Evolutionary conservation across 2,113 vertebrate genomes (phyloP).

Genomic region (Amia ocellicauda): DNA sequence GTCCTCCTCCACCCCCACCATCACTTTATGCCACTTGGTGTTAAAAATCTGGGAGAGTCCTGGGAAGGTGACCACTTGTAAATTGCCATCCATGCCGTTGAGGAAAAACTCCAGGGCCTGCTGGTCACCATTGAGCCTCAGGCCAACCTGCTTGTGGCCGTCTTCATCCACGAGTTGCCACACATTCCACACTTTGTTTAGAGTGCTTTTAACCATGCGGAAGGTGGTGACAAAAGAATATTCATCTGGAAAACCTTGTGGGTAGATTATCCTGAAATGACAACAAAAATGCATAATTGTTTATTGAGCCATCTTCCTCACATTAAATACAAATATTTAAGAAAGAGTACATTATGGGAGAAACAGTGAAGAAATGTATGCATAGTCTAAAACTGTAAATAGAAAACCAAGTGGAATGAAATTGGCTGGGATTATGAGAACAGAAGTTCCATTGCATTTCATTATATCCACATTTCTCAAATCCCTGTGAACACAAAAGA

Average conservation of each 20-base stretch:
- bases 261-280: conserved; percentile 63
- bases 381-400: background rate
- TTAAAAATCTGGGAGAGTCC: conserved; percentile 73
- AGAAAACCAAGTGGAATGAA: too few species aligned
- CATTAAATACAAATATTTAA: too few species aligned
- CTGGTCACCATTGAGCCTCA: conserved; percentile 69
- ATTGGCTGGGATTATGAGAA: background rate
- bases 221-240: conserved; percentile 76
- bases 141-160: conserved; percentile 64
- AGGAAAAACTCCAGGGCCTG: conserved; percentile 75
- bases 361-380: background rate
- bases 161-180: conserved; percentile 74
- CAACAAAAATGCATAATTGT: background rate
- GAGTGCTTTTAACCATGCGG: conserved; percentile 72
- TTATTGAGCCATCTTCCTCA: too few species aligned
- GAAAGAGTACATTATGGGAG: too few species aligned
- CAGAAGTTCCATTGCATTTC: background rate
- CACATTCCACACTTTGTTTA: conserved; percentile 74
- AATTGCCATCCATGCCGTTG: conserved; percentile 60
- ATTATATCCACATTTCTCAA: background rate
- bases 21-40: conserved; percentile 77
- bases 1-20: conserved; percentile 69
- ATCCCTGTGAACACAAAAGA: background rate
- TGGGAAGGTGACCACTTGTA: conserved; percentile 68
- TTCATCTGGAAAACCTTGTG: conserved; percentile 70